These are phyloP conservation scores for Ceratothoa steindachneri DNA, from an alignment of 2,888 invertebrate genomes.

Conservation along the genomic window DNA sequence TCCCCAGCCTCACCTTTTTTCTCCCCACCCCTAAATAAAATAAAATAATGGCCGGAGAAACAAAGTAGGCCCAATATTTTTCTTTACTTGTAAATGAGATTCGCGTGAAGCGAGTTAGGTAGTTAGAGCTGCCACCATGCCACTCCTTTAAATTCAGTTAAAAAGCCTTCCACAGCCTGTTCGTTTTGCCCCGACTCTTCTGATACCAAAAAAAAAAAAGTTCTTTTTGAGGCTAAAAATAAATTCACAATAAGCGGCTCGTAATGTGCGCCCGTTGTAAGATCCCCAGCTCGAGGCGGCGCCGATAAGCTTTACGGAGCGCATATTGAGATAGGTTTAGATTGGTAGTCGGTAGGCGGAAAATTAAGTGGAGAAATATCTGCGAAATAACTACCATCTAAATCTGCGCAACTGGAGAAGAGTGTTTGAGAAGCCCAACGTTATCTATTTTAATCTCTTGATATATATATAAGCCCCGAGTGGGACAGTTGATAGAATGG, in stretches of 20 bases:
- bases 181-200: not conserved
- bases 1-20: too few relatives aligned
- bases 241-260: not conserved
- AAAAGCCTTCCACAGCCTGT: not conserved
- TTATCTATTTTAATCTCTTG: too few relatives aligned
- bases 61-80: too few relatives aligned
- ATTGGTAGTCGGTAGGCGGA: constrained; percentile 9
- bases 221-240: not conserved
- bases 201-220: not conserved
- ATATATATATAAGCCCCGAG: too few relatives aligned
- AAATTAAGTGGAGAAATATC: not conserved
- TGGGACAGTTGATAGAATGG: too few relatives aligned
- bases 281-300: not conserved
- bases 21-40: too few relatives aligned
- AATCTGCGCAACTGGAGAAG: not conserved
- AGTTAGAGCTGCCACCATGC: not conserved
- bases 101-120: not conserved
- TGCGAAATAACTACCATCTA: not conserved
- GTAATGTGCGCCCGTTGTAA: constrained; percentile 1
- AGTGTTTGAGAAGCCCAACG: not conserved
- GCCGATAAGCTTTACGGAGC: constrained; percentile 9
- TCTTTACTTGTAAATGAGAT: not conserved
- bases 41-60: too few relatives aligned
- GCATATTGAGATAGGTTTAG: constrained; percentile 10
- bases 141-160: not conserved